phyloP scores from a whole-genome alignment of 1,140 invertebrate genomes.

The Zaprionus davidi region DNA sequence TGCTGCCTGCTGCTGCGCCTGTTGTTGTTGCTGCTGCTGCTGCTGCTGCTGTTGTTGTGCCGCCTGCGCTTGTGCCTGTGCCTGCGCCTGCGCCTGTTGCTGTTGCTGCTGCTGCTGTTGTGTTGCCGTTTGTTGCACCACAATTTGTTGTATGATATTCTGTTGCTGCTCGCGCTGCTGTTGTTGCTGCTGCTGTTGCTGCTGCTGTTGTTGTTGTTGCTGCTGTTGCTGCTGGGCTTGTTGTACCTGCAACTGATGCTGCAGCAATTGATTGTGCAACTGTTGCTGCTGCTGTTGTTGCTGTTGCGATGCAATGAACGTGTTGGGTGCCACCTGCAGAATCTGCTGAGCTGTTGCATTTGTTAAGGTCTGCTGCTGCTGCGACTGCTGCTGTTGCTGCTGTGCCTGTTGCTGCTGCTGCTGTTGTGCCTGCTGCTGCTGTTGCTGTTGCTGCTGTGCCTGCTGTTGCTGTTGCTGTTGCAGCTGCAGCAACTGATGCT shows the following conservation, averaged over 20 bases:
- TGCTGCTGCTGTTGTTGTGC: conserved; percentile 55
- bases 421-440: conserved; percentile 59
- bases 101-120: conserved; percentile 61
- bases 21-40: conserved; percentile 39
- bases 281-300: conserved; percentile 66
- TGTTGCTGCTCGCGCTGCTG: conserved; percentile 78
- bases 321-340: conserved; percentile 84
- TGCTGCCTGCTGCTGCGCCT: conserved; percentile 22
- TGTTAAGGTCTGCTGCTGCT: conserved; percentile 80
- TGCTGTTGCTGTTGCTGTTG: conserved; percentile 63
- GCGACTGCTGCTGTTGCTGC: conserved; percentile 80
- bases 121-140: conserved; percentile 59
- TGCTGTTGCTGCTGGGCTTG: conserved; percentile 54
- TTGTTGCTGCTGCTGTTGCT: conserved; percentile 69
- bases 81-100: conserved; percentile 73
- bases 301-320: conserved; percentile 69
- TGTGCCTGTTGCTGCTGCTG: conserved; percentile 71
- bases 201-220: conserved; percentile 57
- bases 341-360: conserved; percentile 76
- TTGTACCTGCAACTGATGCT: conserved; percentile 80
- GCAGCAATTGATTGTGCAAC: conserved; percentile 76
- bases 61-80: conserved; percentile 3
- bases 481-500: conserved; percentile 75
- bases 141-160: conserved; percentile 78
- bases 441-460: conserved; percentile 62